Base-by-base conservation (phyloP, 1,140 invertebrate species). In the Atta cephalotes region DNA sequence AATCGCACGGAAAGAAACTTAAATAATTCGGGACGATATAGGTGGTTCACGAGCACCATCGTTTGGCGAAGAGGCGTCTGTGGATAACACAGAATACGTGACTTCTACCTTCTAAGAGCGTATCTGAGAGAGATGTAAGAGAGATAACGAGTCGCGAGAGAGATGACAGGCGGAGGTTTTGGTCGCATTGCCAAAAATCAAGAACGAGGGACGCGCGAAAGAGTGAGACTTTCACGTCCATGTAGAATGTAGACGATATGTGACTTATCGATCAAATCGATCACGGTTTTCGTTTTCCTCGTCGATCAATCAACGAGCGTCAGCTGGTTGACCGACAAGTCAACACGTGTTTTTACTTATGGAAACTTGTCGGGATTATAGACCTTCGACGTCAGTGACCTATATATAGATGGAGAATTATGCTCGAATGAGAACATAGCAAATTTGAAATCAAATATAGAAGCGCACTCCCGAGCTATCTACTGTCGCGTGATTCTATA, bases 371-470 rank as follows among this genome's bases (percentile, higher is more conserved):
- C 66, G 62, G 80, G 79, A 88, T 85, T 85, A 90, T 87, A 81
- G 79, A 81, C 58, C 58, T 4, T 39, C 70, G 25, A 49, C 70
- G n/a, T 49, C 35, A 58, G 53, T 71, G 68, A 45, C 71, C 76
- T 74, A 71, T 60, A 70, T 56, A 51, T 56, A 58, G 60, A 16
- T 71, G 56, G 28, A 21, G 39, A 62, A 91, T 91, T 89, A 84
- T 72, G 80, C 82, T 81, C 63, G 80, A 65, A 89, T 74, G 71
- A 56, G 71, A 66, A 77, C 85, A 60, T 79, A 88, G 81, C 86
- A 90, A 90, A 91, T 89, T 91, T 88, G 70, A 65, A 88, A 91
- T 91, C 80, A 74, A 91, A 91, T 88, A 87, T 89, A 63, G 88
- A n/a, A 76, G 39, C 14, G 77, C 53, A 28, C 12, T 18, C 58